These are phyloP conservation scores for Cynocephalus volans DNA, from an alignment of 2,113 vertebrate species.

Conservation along the genomic window DNA sequence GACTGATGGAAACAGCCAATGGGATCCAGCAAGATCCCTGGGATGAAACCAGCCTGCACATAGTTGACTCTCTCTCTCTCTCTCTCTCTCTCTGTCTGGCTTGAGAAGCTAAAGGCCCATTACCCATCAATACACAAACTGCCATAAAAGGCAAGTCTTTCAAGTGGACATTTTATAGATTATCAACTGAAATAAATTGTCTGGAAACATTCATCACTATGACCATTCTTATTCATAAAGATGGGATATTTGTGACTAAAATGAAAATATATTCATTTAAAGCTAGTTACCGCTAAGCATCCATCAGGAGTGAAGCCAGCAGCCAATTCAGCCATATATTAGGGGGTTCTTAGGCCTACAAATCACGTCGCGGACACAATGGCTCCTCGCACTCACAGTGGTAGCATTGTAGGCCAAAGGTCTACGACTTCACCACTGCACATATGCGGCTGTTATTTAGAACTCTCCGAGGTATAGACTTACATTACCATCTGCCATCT, in stretches of 20 bases:
- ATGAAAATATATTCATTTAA: constrained; percentile 65
- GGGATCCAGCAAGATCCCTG: not conserved
- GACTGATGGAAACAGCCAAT: not conserved
- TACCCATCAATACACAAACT: not conserved
- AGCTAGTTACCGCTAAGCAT: constrained; percentile 37
- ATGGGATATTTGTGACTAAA: constrained; percentile 60
- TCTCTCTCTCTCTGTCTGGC: not conserved
- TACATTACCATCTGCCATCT: constrained; percentile 85
- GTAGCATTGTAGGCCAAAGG: constrained; percentile 49
- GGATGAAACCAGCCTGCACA: not conserved
- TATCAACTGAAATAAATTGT: constrained; percentile 63
- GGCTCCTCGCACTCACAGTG: constrained; percentile 34
- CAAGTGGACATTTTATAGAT: not conserved
- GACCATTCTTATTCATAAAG: constrained; percentile 36
- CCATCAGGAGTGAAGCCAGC: constrained; percentile 47
- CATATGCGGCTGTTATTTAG: constrained; percentile 45
- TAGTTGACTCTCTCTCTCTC: not conserved
- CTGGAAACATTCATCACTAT: constrained; percentile 20
- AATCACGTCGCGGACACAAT: constrained; percentile 44
- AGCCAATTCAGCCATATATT: not conserved
- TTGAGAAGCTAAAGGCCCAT: not conserved
- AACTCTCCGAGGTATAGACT: constrained; percentile 83
- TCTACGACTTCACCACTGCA: constrained; percentile 67
- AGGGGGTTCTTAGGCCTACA: not conserved
- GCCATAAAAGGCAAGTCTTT: constrained; percentile 43